Evolutionary conservation across 2,888 invertebrate species (phyloP).

Genomic region (Caenorhabditis doughertyi): DNA sequence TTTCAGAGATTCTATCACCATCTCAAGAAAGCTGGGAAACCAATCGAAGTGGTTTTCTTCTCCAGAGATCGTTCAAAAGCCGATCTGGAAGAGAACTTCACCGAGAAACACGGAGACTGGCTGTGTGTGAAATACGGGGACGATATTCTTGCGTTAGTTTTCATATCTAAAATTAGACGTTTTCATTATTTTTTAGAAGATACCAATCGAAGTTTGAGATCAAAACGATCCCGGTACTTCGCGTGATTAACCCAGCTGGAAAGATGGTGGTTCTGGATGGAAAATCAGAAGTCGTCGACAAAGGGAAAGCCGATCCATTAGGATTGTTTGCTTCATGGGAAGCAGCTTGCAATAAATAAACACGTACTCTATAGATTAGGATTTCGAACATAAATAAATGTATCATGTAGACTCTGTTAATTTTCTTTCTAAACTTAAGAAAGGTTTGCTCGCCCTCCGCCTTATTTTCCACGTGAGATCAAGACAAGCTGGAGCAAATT

Average conservation of each 20-base stretch:
- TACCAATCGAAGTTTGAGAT: conserved; percentile 74
- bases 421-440: background rate
- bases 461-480: conserved; percentile 15
- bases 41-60: conserved; percentile 80
- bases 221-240: conserved; percentile 84
- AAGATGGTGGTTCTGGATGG: conserved; percentile 84
- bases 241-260: conserved; percentile 84
- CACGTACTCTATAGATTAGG: background rate
- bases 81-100: conserved; percentile 80
- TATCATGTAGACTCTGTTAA: background rate
- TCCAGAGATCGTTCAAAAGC: conserved; percentile 79
- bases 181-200: conserved; percentile 59
- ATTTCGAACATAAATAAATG: background rate
- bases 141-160: conserved; percentile 75
- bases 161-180: no score
- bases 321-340: conserved; percentile 73
- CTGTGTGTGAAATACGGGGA: conserved; percentile 77
- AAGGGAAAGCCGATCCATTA: conserved; percentile 66
- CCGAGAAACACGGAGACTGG: conserved; percentile 81
- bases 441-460: conserved; percentile 22
- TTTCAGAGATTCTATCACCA: conserved; percentile 79
- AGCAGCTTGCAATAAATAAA: conserved; percentile 59
- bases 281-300: conserved; percentile 64
- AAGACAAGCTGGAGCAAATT: background rate
- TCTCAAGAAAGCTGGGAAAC: conserved; percentile 75